Conservation (phyloP, 1,140 invertebrate species). For the Arctopsyche grandis region DNA sequence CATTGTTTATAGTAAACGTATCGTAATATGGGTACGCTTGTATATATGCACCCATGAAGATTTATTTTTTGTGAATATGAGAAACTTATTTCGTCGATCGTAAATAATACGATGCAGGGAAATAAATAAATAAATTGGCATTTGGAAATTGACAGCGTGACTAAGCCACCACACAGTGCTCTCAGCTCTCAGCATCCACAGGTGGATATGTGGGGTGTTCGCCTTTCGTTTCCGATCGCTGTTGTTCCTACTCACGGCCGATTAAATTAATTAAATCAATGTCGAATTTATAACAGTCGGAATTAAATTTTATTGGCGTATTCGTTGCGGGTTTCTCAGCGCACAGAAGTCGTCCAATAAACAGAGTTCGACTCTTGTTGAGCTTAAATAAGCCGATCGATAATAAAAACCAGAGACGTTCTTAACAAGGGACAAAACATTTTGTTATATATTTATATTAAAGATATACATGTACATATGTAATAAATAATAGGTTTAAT, state of each 20-base stretch:
- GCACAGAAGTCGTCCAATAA: no score
- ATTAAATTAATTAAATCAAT: neutral
- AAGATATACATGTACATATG: no score
- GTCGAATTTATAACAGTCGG: neutral
- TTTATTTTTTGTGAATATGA: constrained; percentile 55
- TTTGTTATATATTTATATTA: no score
- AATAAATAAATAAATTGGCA: constrained; percentile 55
- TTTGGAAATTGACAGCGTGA: constrained; percentile 55
- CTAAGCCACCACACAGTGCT: constrained; percentile 40
- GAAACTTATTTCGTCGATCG: constrained; percentile 51
- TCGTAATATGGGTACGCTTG: neutral
- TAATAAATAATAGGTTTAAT: no score
- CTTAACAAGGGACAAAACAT: no score
- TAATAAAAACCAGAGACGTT: no score
- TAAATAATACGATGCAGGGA: constrained; percentile 51
- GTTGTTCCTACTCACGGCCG: neutral
- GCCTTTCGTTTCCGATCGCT: neutral
- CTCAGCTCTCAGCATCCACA: constrained; percentile 21
- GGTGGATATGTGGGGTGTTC: constrained; percentile 31
- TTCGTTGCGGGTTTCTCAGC: no score
- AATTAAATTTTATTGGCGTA: no score
- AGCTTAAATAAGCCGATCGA: no score
- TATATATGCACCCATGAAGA: constrained; percentile 37
- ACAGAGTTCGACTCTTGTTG: no score
- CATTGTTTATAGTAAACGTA: constrained; percentile 36